These are phyloP conservation scores for Strigamia maritima DNA, from an alignment of 2,888 invertebrate species.

Conservation along the genomic window DNA sequence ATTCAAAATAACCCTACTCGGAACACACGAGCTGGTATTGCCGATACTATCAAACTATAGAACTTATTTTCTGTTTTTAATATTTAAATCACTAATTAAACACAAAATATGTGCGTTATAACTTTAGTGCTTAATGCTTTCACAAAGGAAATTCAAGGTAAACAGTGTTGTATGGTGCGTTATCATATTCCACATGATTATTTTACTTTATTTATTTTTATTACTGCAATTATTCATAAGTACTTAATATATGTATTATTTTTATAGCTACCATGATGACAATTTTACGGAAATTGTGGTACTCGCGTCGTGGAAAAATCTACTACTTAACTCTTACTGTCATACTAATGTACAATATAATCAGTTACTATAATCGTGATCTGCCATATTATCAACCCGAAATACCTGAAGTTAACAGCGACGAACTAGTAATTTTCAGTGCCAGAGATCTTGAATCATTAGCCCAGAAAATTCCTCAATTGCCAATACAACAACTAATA, in stretches of 20 bases:
- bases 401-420: not conserved
- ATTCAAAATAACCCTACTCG: too few species aligned
- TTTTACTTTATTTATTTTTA: not conserved
- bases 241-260: not conserved
- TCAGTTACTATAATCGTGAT: not conserved
- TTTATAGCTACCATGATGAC: not conserved
- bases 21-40: too few species aligned
- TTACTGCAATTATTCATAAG: not conserved
- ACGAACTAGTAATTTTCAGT: not conserved
- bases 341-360: not conserved
- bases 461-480: not conserved
- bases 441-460: not conserved
- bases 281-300: not conserved
- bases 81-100: too few species aligned
- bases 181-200: too few species aligned
- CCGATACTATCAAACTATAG: too few species aligned
- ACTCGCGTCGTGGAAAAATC: not conserved
- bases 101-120: too few species aligned
- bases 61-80: too few species aligned
- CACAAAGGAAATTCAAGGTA: too few species aligned
- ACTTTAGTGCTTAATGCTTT: too few species aligned
- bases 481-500: not conserved
- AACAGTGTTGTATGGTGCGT: too few species aligned
- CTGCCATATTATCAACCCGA: not conserved
- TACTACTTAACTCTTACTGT: not conserved